These are phyloP conservation scores for Exocentrus adspersus DNA, from an alignment of 2,888 invertebrate species.

Conservation along the genomic window DNA sequence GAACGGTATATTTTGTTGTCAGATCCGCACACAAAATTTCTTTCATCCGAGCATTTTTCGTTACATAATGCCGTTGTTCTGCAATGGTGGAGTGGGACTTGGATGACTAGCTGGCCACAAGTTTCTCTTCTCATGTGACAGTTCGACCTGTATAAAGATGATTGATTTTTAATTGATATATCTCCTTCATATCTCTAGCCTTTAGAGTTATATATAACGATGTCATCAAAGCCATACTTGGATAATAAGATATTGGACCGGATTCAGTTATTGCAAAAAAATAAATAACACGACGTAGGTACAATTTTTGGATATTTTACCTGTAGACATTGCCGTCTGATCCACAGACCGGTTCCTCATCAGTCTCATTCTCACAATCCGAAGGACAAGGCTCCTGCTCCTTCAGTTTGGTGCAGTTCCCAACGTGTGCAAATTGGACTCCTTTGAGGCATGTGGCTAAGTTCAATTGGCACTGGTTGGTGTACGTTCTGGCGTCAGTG, in stretches of 20 bases:
- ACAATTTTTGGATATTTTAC: slow-evolving; percentile 57
- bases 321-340: slow-evolving; percentile 90
- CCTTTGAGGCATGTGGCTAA: slow-evolving; percentile 88
- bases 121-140: slow-evolving; percentile 86
- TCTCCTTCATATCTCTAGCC: too few relatives aligned
- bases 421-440: slow-evolving; percentile 87
- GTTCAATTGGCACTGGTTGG: slow-evolving; percentile 83
- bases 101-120: slow-evolving; percentile 87
- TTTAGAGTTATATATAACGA: too few relatives aligned
- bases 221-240: background rate
- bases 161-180: too few relatives aligned
- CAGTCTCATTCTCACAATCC: slow-evolving; percentile 68
- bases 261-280: too few relatives aligned
- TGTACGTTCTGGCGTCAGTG: slow-evolving; percentile 87
- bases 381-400: slow-evolving; percentile 72
- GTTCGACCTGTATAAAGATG: slow-evolving; percentile 71
- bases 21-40: slow-evolving; percentile 88
- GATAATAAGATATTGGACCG: too few relatives aligned
- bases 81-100: slow-evolving; percentile 85
- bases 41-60: slow-evolving; percentile 75
- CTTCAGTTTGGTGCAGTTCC: slow-evolving; percentile 82
- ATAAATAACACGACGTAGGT: too few relatives aligned
- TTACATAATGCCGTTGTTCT: slow-evolving; percentile 86
- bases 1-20: slow-evolving; percentile 91
- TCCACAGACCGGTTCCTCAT: slow-evolving; percentile 82